Evolutionary conservation across 1,140 invertebrate genomes (phyloP).

Genomic region (Akabosia matsudoensis): DNA sequence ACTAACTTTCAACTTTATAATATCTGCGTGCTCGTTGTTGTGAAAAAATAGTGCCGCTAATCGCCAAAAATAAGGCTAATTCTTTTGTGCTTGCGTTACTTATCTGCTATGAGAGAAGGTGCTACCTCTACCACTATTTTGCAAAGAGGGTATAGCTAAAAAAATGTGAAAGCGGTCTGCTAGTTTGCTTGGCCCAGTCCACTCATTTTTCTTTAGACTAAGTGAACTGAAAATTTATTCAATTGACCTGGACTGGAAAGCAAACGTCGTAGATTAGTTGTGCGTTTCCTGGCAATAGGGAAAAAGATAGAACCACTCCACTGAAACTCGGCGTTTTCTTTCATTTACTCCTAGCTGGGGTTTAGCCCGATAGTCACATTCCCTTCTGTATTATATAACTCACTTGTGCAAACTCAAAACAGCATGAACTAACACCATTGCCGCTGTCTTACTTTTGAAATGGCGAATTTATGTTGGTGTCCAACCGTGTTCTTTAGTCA

Average conservation of each 20-base stretch:
- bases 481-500: constrained; percentile 11
- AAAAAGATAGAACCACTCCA: background rate
- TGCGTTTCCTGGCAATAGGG: background rate
- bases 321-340: background rate
- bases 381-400: background rate
- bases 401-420: constrained; percentile 1
- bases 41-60: background rate
- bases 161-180: background rate
- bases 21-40: background rate
- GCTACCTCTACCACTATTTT: too few relatives aligned
- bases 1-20: too few relatives aligned
- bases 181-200: constrained; percentile 7
- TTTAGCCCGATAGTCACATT: background rate
- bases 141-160: too few relatives aligned
- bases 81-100: too few relatives aligned
- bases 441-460: background rate
- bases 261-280: background rate
- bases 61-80: background rate
- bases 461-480: constrained; percentile 5
- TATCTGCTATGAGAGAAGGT: too few relatives aligned
- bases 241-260: constrained; percentile 21
- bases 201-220: constrained; percentile 9
- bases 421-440: constrained; percentile 15
- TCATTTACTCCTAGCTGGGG: background rate
- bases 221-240: constrained; percentile 25